phyloP scores from a whole-genome alignment of 1,140 invertebrate genomes.

The Pseudomyrmex sp. region DNA sequence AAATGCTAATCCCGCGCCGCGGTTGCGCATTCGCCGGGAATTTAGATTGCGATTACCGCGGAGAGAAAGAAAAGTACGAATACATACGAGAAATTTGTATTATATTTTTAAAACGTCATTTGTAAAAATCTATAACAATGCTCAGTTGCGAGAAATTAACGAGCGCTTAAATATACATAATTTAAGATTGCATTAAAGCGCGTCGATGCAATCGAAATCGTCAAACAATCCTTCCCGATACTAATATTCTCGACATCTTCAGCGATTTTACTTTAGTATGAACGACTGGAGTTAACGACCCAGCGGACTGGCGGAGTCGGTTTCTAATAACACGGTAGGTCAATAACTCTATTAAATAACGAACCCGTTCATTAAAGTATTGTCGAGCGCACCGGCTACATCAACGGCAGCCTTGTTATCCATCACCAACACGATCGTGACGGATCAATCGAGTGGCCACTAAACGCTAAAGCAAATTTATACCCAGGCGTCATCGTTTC shows the following conservation, averaged over 20 bases:
- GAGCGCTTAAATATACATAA: too few relatives aligned
- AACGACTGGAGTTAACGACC: conserved; percentile 5
- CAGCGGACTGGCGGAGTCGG: background rate
- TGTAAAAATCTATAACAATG: too few relatives aligned
- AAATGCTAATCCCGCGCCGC: conserved; percentile 59
- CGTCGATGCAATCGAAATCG: too few relatives aligned
- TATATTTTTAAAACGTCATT: background rate
- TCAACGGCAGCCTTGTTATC: conserved; percentile 13
- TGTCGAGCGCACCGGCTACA: background rate
- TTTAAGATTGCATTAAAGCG: too few relatives aligned
- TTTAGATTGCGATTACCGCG: background rate
- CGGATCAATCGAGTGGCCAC: conserved; percentile 15
- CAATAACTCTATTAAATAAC: conserved; percentile 17
- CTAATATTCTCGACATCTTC: background rate
- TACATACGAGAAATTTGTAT: background rate
- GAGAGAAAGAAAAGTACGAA: background rate
- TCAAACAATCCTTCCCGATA: background rate
- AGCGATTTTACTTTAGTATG: conserved; percentile 12
- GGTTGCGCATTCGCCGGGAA: conserved; percentile 4
- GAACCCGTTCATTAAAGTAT: conserved; percentile 26
- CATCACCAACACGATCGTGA: background rate
- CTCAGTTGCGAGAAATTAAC: too few relatives aligned
- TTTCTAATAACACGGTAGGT: conserved; percentile 30
- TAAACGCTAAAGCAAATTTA: conserved; percentile 51
- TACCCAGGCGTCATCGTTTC: conserved; percentile 7